phyloP scores from a whole-genome alignment of 2,888 invertebrate species.

The Salpingus planirostris region DNA sequence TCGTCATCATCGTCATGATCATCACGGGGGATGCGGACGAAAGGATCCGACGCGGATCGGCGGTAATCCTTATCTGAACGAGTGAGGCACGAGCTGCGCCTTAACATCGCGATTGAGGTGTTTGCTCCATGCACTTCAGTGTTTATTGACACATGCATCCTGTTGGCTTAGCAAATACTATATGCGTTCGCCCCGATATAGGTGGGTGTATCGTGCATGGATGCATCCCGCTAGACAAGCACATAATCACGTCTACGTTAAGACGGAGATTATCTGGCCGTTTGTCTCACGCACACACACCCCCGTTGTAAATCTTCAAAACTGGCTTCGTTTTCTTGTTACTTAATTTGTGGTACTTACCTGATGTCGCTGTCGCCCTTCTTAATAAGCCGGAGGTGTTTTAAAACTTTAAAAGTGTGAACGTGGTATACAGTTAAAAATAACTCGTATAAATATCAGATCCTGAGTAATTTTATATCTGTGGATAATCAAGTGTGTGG shows the following conservation, averaged over 20 bases:
- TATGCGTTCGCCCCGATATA: conserved; percentile 1
- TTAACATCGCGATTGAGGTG: conserved; percentile 25
- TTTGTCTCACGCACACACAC: no score
- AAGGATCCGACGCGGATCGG: conserved; percentile 12
- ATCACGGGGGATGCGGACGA: conserved; percentile 4
- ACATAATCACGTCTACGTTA: neutral
- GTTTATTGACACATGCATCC: conserved; percentile 27
- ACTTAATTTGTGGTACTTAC: no score
- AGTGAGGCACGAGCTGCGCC: conserved; percentile 28
- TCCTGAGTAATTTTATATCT: no score
- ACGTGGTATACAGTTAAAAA: no score
- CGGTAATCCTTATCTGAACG: conserved; percentile 28
- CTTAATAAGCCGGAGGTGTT: no score
- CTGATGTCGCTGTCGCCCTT: no score
- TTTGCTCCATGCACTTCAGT: conserved; percentile 24
- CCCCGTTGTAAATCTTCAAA: no score
- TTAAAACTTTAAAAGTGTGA: no score
- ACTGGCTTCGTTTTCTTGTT: no score
- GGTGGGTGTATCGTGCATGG: conserved; percentile 3
- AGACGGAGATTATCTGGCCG: neutral
- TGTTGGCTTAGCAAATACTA: conserved; percentile 25
- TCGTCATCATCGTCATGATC: no score
- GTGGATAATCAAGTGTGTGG: no score
- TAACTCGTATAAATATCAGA: no score
- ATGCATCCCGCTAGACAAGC: conserved; percentile 4